These are phyloP conservation scores for Rhinoraja longicauda DNA, from an alignment of 2,797 vertebrate species.

Conservation along the genomic window DNA sequence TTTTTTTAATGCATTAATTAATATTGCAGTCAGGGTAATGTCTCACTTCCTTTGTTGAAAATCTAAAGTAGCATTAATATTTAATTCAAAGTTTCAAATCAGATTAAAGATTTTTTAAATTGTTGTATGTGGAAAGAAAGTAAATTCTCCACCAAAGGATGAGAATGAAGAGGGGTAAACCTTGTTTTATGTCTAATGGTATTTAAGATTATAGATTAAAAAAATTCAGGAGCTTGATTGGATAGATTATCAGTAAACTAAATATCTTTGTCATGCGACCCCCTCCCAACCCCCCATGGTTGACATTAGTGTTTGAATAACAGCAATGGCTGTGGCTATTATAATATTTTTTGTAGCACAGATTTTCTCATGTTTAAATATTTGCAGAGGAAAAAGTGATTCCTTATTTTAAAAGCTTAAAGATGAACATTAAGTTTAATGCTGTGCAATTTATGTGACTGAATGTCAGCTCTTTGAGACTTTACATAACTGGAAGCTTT, in stretches of 20 bases:
- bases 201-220: background rate
- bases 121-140: background rate
- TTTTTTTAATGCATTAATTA: slow-evolving; percentile 70
- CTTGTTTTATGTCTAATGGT: background rate
- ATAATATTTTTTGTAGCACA: background rate
- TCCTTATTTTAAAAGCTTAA: background rate
- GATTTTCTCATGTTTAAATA: background rate
- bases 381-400: background rate
- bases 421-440: background rate
- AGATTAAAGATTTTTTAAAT: background rate
- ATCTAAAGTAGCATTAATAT: slow-evolving; percentile 8
- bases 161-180: background rate
- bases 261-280: background rate
- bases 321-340: background rate
- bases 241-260: background rate
- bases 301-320: background rate
- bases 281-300: background rate
- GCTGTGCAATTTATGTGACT: background rate
- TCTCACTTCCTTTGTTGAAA: slow-evolving; percentile 58
- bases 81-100: background rate
- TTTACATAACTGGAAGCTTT: background rate
- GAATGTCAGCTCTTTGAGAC: background rate
- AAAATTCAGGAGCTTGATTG: background rate
- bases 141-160: background rate
- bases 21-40: slow-evolving; percentile 70